A percentile compares a stretch with the other conserved stretches of the same genome.
These are phyloP conservation scores for Pseudomyrmex gracilis DNA, from an alignment of 1,140 invertebrate species.

Conservation along the genomic window DNA sequence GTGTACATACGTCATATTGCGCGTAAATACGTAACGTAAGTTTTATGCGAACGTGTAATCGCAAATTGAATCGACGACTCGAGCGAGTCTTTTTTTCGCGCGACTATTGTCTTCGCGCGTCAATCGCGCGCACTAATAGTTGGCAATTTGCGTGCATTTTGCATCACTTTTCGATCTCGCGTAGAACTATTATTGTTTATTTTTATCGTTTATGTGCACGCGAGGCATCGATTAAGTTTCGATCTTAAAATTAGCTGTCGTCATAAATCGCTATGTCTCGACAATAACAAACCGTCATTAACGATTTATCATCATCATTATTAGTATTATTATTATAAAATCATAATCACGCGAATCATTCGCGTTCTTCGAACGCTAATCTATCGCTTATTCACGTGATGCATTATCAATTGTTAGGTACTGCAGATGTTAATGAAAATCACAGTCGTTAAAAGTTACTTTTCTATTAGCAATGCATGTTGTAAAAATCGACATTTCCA, in stretches of 20 bases:
- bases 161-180: neutral
- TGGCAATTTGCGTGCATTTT: neutral
- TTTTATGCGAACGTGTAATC: neutral
- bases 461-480: no score
- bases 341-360: slow-evolving; percentile 26
- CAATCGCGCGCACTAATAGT: neutral
- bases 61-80: neutral
- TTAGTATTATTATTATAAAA: neutral
- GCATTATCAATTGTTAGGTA: neutral
- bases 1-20: neutral
- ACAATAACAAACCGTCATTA: neutral
- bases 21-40: neutral
- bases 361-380: neutral
- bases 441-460: no score
- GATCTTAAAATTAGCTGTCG: slow-evolving; percentile 3
- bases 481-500: no score
- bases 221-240: neutral
- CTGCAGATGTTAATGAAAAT: no score
- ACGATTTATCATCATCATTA: slow-evolving; percentile 16
- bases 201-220: slow-evolving; percentile 18
- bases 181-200: neutral
- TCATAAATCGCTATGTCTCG: slow-evolving; percentile 20
- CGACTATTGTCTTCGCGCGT: neutral
- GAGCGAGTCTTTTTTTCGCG: no score
- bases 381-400: neutral